Conservation (phyloP, 2,797 vertebrate species). For the Falco concolor region DNA sequence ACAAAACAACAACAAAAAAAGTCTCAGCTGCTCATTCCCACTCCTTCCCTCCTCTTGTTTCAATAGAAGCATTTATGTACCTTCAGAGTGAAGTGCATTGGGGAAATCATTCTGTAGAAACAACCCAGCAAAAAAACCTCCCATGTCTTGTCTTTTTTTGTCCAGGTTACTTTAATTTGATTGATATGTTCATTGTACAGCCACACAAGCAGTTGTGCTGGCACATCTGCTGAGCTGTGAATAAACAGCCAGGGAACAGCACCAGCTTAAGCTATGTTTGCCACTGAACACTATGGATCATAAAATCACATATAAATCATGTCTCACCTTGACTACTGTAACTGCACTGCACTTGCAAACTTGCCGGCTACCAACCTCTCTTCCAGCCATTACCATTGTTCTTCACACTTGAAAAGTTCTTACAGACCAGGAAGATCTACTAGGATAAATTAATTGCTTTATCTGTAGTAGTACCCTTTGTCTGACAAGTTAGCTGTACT, state of each 20-base stretch:
- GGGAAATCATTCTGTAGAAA: neutral
- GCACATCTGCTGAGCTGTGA: neutral
- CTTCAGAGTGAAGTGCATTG: neutral
- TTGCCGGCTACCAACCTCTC: neutral
- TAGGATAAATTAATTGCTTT: neutral
- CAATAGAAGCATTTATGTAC: neutral
- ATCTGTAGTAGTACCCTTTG: neutral
- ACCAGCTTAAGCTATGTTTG: neutral
- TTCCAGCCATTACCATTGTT: neutral
- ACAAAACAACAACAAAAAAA: neutral
- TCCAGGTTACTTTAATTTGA: neutral
- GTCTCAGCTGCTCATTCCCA: neutral
- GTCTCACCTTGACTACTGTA: neutral
- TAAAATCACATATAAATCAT: neutral
- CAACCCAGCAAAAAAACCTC: neutral
- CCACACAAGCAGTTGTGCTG: neutral
- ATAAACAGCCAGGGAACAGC: neutral
- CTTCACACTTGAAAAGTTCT: neutral
- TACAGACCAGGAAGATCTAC: neutral
- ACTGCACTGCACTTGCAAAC: neutral
- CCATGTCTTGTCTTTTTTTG: neutral
- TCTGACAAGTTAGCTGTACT: neutral
- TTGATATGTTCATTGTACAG: neutral
- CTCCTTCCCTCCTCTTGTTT: neutral
- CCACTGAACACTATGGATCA: neutral